phyloP scores from a whole-genome alignment of 1,140 invertebrate genomes.

The Dryas iulia region DNA sequence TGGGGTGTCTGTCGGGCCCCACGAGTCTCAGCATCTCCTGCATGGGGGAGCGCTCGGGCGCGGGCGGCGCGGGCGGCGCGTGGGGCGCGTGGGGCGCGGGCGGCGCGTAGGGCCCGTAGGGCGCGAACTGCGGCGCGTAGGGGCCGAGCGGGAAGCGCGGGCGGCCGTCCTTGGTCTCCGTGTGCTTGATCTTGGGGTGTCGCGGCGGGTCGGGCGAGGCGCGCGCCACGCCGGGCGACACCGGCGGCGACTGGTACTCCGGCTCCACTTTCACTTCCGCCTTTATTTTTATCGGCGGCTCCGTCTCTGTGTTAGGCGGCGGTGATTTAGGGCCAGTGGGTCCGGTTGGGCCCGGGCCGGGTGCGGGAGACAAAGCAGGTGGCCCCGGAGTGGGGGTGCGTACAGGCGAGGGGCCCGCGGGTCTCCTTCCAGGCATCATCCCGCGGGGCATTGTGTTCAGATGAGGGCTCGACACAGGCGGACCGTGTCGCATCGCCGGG shows the following conservation, averaged over 20 bases:
- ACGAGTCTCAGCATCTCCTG: neutral
- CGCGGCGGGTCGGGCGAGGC: constrained; percentile 51
- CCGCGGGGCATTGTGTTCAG: constrained; percentile 6
- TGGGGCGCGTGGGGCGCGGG: neutral
- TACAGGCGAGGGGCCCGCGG: constrained; percentile 11
- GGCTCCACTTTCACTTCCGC: constrained; percentile 67
- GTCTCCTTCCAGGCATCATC: neutral
- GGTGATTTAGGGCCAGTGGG: constrained; percentile 16
- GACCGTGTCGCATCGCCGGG: constrained; percentile 7
- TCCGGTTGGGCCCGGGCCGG: constrained; percentile 11
- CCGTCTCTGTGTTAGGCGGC: constrained; percentile 22
- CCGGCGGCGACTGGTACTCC: constrained; percentile 54
- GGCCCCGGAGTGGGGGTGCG: constrained; percentile 6
- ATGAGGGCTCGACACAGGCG: constrained; percentile 14
- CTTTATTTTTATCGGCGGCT: constrained; percentile 56
- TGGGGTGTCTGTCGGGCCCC: neutral
- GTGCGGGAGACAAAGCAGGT: neutral
- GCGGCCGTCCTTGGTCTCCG: constrained; percentile 62
- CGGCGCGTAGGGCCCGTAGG: neutral
- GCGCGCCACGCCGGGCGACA: constrained; percentile 43
- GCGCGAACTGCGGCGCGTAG: constrained; percentile 52
- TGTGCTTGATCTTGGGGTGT: constrained; percentile 69
- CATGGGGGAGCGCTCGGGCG: neutral
- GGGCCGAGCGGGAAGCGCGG: constrained; percentile 69
- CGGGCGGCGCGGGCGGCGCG: neutral